A percentile compares a stretch with the other conserved stretches of the same genome.
phyloP scores from a whole-genome alignment of 2,113 vertebrate species.

The Macrotus californicus region DNA sequence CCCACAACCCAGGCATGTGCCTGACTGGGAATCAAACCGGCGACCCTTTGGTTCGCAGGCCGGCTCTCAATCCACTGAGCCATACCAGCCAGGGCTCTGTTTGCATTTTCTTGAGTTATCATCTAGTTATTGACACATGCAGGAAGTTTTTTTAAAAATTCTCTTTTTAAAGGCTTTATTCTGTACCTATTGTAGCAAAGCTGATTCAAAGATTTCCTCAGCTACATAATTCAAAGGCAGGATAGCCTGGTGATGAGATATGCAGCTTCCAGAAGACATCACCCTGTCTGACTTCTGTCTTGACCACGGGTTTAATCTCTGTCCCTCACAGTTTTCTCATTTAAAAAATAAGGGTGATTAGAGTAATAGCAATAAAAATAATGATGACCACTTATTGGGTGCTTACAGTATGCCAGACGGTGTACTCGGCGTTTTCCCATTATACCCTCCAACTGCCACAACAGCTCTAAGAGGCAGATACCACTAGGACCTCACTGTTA shows the following conservation, averaged over 20 bases:
- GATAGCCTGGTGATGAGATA: rapidly evolving
- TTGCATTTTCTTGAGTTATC: background rate
- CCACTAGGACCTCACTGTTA: background rate
- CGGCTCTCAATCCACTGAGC: too few relatives aligned
- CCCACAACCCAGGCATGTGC: too few relatives aligned
- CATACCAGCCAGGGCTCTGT: background rate
- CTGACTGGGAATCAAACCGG: too few relatives aligned
- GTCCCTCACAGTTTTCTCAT: background rate
- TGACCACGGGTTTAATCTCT: background rate
- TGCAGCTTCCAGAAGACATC: rapidly evolving
- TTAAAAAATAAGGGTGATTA: background rate
- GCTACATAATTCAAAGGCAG: background rate
- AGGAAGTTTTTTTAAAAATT: background rate
- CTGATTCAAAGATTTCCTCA: background rate
- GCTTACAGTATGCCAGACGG: rapidly evolving
- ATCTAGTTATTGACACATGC: background rate
- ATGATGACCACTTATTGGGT: too few relatives aligned
- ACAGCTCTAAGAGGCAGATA: rapidly evolving
- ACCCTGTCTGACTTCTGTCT: background rate
- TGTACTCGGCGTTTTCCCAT: rapidly evolving
- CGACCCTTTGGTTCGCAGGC: too few relatives aligned
- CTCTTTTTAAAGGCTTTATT: background rate
- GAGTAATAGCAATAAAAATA: background rate
- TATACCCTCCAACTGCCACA: rapidly evolving
- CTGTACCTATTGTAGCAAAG: background rate